These are phyloP conservation scores for Germaria angustata DNA, from an alignment of 2,888 invertebrate species.

Conservation along the genomic window DNA sequence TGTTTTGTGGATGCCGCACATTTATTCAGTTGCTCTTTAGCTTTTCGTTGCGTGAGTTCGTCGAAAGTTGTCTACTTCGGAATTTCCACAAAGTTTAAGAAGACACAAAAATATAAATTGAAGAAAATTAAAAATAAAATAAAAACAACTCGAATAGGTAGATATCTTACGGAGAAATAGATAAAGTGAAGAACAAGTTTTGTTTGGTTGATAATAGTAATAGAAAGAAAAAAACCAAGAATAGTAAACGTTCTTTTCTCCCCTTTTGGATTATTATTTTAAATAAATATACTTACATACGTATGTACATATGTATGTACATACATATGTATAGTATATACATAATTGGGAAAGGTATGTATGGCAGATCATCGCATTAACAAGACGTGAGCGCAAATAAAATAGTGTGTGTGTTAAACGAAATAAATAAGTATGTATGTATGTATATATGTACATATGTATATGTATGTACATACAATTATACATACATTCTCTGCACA, in stretches of 20 bases:
- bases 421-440: not conserved
- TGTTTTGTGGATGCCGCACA: slow-evolving; percentile 50
- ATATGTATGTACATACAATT: not conserved
- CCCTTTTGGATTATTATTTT: slow-evolving; percentile 20
- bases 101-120: slow-evolving; percentile 12
- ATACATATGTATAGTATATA: too few relatives aligned
- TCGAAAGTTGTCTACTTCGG: not conserved
- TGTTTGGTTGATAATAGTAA: slow-evolving; percentile 22
- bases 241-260: slow-evolving; percentile 36
- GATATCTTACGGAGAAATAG: not conserved
- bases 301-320: too few relatives aligned
- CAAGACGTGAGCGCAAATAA: slow-evolving; percentile 59
- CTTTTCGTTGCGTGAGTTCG: slow-evolving; percentile 68
- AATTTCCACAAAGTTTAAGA: slow-evolving; percentile 18
- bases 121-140: slow-evolving; percentile 13
- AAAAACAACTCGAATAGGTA: slow-evolving; percentile 47
- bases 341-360: slow-evolving; percentile 44
- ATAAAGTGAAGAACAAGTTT: slow-evolving; percentile 60
- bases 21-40: slow-evolving; percentile 67
- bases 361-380: slow-evolving; percentile 53
- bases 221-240: slow-evolving; percentile 28
- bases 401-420: slow-evolving; percentile 46
- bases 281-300: not conserved
- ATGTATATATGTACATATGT: not conserved
- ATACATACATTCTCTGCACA: not conserved